A percentile compares a stretch with the other conserved stretches of the same genome.
These are phyloP conservation scores for Prolemur simus DNA, from an alignment of 2,113 vertebrate genomes.

Conservation along the genomic window DNA sequence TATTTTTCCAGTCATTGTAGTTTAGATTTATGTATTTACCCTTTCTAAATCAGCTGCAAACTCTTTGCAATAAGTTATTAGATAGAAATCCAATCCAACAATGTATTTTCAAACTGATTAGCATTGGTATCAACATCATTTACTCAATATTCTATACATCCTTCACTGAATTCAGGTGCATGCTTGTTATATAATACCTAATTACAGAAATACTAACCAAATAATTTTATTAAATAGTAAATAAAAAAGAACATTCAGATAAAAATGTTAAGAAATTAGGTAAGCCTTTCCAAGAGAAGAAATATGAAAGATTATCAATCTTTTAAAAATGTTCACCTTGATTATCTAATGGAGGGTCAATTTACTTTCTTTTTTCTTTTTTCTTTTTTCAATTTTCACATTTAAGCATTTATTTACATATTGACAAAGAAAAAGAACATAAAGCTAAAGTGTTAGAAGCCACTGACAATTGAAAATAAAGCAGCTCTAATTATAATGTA, in stretches of 20 bases:
- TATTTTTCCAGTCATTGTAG: not conserved
- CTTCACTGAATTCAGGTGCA: not conserved
- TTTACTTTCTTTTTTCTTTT: not conserved
- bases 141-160: not conserved
- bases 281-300: not conserved
- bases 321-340: not conserved
- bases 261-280: not conserved
- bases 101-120: not conserved
- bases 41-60: not conserved
- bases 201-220: not conserved
- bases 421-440: not conserved
- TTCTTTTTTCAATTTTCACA: not conserved
- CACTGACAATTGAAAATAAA: not conserved
- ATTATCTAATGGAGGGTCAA: not conserved
- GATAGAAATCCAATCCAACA: not conserved
- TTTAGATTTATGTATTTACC: not conserved
- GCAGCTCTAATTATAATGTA: not conserved
- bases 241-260: not conserved
- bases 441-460: not conserved
- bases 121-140: not conserved
- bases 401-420: conserved; percentile 15
- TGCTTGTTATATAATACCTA: not conserved
- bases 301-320: not conserved
- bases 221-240: not conserved
- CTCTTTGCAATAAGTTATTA: not conserved